phyloP scores from a whole-genome alignment of 2,113 vertebrate species.

The Fukomys damarensis region DNA sequence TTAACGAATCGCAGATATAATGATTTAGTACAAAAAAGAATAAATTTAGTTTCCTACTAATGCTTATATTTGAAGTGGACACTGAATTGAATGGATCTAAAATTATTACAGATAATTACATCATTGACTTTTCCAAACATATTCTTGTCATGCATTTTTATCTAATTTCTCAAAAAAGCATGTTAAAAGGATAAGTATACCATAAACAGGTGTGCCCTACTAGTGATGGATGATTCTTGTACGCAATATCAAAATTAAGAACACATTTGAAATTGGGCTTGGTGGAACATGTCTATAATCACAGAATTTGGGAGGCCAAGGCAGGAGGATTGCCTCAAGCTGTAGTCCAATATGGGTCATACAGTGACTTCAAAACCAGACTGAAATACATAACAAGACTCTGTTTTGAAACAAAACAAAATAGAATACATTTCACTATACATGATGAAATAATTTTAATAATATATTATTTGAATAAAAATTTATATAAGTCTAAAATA shows the following conservation, averaged over 20 bases:
- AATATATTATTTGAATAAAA: neutral
- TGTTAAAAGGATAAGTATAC: neutral
- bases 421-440: neutral
- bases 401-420: neutral
- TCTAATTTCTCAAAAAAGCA: neutral
- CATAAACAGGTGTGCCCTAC: neutral
- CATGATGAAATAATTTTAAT: neutral
- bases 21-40: neutral
- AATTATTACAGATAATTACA: neutral
- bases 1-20: neutral
- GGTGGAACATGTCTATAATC: neutral
- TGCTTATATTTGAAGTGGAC: neutral
- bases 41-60: conserved; percentile 6
- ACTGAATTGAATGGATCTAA: neutral
- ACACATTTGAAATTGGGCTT: neutral
- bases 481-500: neutral
- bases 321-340: neutral
- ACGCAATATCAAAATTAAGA: neutral
- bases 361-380: neutral
- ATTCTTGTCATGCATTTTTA: neutral
- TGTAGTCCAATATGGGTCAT: neutral
- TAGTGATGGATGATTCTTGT: neutral
- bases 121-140: neutral
- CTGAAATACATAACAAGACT: too few species aligned
- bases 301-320: neutral